These are phyloP conservation scores for Peromyscus californicus DNA, from an alignment of 2,113 vertebrate genomes.

Conservation along the genomic window DNA sequence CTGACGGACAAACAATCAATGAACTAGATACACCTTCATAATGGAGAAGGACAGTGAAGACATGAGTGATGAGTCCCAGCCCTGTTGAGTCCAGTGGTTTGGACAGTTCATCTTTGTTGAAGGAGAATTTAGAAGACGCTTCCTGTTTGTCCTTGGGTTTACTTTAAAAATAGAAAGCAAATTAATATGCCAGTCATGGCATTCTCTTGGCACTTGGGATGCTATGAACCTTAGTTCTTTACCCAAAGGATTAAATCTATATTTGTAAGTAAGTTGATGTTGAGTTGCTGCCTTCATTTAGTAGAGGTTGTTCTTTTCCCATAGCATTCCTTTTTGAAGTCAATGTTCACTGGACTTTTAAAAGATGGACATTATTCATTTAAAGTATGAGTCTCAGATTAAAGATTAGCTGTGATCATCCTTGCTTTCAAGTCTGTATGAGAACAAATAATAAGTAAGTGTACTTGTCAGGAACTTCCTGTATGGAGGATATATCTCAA, in stretches of 20 bases:
- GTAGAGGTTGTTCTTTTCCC: constrained; percentile 36
- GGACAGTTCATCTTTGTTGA: constrained; percentile 57
- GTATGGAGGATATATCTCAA: background rate
- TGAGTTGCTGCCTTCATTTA: constrained; percentile 34
- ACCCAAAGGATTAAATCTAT: background rate
- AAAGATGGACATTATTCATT: constrained; percentile 1
- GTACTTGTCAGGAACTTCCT: background rate
- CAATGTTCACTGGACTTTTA: constrained; percentile 33
- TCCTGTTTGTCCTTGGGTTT: constrained; percentile 63
- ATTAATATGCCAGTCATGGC: constrained; percentile 64
- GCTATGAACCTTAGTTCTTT: constrained; percentile 10
- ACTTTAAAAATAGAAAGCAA: constrained; percentile 64
- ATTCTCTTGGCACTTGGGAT: constrained; percentile 47
- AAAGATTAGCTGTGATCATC: background rate
- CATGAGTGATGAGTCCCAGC: constrained; percentile 93
- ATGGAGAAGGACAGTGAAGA: constrained; percentile 93
- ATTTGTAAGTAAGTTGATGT: constrained; percentile 51
- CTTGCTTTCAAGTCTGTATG: background rate
- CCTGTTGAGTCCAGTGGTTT: constrained; percentile 71
- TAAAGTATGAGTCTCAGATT: constrained; percentile 33
- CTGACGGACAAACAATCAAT: constrained; percentile 95
- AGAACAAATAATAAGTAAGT: constrained; percentile 13
- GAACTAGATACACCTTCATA: constrained; percentile 94
- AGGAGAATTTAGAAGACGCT: constrained; percentile 36
- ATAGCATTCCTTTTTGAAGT: constrained; percentile 38